These are phyloP conservation scores for Choloepus hoffmanni DNA, from an alignment of 2,113 vertebrate species.

Conservation along the genomic window DNA sequence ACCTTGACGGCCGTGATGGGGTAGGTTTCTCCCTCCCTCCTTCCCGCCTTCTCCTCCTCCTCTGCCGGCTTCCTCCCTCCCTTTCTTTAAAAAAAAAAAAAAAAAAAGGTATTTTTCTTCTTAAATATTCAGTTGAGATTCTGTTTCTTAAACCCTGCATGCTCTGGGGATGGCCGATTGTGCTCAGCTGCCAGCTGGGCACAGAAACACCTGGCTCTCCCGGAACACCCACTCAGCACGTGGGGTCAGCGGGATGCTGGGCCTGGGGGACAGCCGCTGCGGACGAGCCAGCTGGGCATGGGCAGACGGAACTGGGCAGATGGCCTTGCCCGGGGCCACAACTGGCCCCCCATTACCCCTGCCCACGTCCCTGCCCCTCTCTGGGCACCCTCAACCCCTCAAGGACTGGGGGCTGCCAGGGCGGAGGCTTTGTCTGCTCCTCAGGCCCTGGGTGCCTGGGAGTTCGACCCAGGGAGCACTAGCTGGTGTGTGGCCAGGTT, in stretches of 20 bases:
- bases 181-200: constrained; percentile 59
- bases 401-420: not conserved
- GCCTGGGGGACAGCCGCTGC: not conserved
- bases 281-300: not conserved
- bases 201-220: constrained; percentile 63
- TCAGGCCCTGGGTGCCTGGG: not conserved
- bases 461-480: not conserved
- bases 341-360: not conserved
- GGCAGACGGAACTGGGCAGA: not conserved
- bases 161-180: constrained; percentile 79
- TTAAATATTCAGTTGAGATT: constrained; percentile 82
- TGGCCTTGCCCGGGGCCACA: not conserved
- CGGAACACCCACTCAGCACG: not conserved
- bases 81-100: not conserved
- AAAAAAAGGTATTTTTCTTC: constrained; percentile 74
- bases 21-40: constrained; percentile 60
- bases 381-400: not conserved
- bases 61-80: not conserved
- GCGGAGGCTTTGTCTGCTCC: not conserved
- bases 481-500: not conserved
- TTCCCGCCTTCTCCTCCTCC: not conserved
- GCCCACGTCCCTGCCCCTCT: not conserved
- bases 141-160: constrained; percentile 84
- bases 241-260: not conserved
- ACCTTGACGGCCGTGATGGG: constrained; percentile 83